Base-by-base conservation (phyloP, 2,797 vertebrate species). In the Diplodus puntazzo region DNA sequence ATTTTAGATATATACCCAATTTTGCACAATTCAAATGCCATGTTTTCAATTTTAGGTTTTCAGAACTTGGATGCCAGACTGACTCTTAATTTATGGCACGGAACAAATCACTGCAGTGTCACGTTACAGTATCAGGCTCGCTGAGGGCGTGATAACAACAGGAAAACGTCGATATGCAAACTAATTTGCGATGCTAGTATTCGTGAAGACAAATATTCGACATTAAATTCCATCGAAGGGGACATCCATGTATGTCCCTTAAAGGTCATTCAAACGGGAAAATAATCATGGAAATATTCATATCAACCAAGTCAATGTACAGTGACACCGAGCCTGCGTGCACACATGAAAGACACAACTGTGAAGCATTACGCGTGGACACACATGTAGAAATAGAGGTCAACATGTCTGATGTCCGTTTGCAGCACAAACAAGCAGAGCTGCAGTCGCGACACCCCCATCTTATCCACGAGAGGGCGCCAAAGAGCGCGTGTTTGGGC, bases 401-500 rank as follows among this genome's bases (percentile, higher is more conserved):
- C 62, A 69, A 70, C 52, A 4, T 14, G 20, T 53, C 13, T 75
- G 12, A 55, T 17, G 55, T 49, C 46, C 46, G 67, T 64, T 65
- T 71, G 73, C 63, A 65, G 71, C 61, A 76, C 3, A 11, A 66
- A 57, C 57, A 65, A 30, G 7, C 73, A 67, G 14, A 75, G 63
- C 72, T 73, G 72, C 66, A 75, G 49, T 25, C 30, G 11, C 54
- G 39, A 16, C 0, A 12, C 7, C 21, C 16, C 30, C 25, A 8
- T 6, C 50, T 21, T 49, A 1, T 80, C 93, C 94, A 94, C 93
- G 81, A 70, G 94, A 89, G 91, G 94, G 93, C 88, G 90, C 57
- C 83, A 93, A 82, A 87, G 88, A 84, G 88, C 87, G 30, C 58
- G 17, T 62, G 34, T 9, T 34, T 18, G 69, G 59, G 48, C 53